Percentiles rank a stretch among this genome's conserved stretches.
Conservation (phyloP, 37 sponge, comb jelly and placozoan species). For the Crambe crambe region DNA sequence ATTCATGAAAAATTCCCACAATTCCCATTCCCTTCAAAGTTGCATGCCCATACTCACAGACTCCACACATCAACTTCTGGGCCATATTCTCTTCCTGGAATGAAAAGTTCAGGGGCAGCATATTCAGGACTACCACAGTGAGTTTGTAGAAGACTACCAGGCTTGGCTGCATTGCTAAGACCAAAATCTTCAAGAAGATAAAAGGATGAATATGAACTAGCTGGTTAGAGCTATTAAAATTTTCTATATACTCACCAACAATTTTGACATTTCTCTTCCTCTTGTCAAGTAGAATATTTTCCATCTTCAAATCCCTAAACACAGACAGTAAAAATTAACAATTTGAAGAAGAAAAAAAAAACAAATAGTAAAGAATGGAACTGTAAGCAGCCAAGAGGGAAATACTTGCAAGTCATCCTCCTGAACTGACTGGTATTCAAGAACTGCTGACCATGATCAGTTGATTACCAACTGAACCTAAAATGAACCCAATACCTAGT, state of each 20-base stretch:
- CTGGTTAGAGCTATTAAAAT: not conserved
- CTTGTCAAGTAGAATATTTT: slow-evolving; percentile 95
- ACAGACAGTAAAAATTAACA: not conserved
- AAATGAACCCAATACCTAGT: no score
- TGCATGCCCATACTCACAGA: slow-evolving; percentile 80
- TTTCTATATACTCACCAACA: slow-evolving; percentile 74
- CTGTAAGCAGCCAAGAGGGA: no score
- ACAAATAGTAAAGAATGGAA: no score
- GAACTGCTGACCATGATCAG: no score
- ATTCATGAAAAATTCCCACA: no score
- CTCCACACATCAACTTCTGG: slow-evolving; percentile 99
- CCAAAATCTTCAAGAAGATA: slow-evolving; percentile 82
- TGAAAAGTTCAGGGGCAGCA: slow-evolving; percentile 98
- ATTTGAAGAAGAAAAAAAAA: no score
- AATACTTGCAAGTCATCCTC: no score
- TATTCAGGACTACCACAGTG: slow-evolving; percentile 99
- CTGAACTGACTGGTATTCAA: no score
- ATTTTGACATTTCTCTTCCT: slow-evolving; percentile 90
- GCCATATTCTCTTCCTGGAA: slow-evolving; percentile 94
- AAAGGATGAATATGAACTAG: not conserved
- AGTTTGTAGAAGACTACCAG: slow-evolving; percentile 88
- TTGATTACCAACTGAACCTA: no score
- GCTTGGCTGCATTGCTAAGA: slow-evolving; percentile 83
- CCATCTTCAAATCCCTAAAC: slow-evolving; percentile 95
- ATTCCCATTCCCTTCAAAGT: no score